Evolutionary conservation across 2,113 vertebrate species (phyloP).

Genomic region (Melospiza melodia): DNA sequence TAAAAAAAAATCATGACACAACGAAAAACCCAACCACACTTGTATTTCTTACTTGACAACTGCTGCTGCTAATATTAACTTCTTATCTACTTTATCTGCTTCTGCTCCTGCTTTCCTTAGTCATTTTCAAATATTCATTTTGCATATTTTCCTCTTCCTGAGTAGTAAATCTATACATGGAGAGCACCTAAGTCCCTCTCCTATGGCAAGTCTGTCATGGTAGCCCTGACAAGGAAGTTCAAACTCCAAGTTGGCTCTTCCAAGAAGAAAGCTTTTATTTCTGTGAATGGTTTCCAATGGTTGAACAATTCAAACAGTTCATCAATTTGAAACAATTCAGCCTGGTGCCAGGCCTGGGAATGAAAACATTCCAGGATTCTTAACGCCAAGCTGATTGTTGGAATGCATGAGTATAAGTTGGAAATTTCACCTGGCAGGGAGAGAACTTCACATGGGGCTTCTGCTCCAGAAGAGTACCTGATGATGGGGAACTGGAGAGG

Average conservation of each 20-base stretch:
- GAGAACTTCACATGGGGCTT: neutral
- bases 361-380: neutral
- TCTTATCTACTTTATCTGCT: neutral
- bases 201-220: neutral
- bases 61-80: neutral
- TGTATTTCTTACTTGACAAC: neutral
- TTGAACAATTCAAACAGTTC: neutral
- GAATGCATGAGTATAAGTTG: neutral
- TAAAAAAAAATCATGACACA: neutral
- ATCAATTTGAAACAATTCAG: neutral
- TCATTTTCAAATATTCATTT: neutral
- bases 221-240: neutral
- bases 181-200: neutral
- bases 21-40: neutral
- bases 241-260: neutral
- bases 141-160: neutral
- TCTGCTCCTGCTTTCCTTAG: neutral
- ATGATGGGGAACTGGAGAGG: neutral
- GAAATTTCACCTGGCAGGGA: neutral
- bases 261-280: neutral
- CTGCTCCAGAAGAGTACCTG: neutral
- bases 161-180: neutral
- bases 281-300: neutral
- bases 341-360: neutral
- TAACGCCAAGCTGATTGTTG: neutral